These are phyloP conservation scores for Aphyosemion australe DNA, from an alignment of 2,113 vertebrate species.

Conservation along the genomic window DNA sequence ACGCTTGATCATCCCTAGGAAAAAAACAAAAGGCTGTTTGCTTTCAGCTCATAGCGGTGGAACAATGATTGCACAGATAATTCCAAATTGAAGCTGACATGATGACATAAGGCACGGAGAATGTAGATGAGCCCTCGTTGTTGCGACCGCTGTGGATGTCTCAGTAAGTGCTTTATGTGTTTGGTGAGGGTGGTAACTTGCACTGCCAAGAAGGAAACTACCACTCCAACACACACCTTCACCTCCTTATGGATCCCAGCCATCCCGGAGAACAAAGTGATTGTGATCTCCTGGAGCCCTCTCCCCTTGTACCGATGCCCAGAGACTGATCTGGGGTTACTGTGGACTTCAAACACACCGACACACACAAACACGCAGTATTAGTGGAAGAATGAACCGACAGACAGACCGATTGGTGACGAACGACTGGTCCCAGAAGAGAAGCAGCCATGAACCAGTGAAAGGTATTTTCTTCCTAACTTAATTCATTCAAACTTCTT, in stretches of 20 bases:
- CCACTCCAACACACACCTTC: conserved; percentile 27
- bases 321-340: conserved; percentile 66
- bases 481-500: not conserved
- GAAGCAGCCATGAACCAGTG: conserved; percentile 37
- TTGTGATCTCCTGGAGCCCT: conserved; percentile 33
- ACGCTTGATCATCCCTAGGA: conserved; percentile 24
- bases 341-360: conserved; percentile 66
- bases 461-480: conserved; percentile 70
- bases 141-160: conserved; percentile 72
- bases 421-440: conserved; percentile 36
- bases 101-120: conserved; percentile 64
- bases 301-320: conserved; percentile 44
- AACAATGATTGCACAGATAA: conserved; percentile 57
- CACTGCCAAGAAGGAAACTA: conserved; percentile 70
- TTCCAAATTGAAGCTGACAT: conserved; percentile 56
- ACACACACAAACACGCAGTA: conserved; percentile 39
- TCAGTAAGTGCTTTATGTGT: conserved; percentile 79
- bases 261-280: conserved; percentile 38
- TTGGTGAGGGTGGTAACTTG: conserved; percentile 53
- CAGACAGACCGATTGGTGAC: conserved; percentile 36
- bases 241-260: conserved; percentile 44
- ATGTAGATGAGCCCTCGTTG: conserved; percentile 70
- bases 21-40: conserved; percentile 41
- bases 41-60: conserved; percentile 43
- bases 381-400: conserved; percentile 37